Base-by-base conservation (phyloP, 2,888 invertebrate species). In the Caenorhabditis panamensis region DNA sequence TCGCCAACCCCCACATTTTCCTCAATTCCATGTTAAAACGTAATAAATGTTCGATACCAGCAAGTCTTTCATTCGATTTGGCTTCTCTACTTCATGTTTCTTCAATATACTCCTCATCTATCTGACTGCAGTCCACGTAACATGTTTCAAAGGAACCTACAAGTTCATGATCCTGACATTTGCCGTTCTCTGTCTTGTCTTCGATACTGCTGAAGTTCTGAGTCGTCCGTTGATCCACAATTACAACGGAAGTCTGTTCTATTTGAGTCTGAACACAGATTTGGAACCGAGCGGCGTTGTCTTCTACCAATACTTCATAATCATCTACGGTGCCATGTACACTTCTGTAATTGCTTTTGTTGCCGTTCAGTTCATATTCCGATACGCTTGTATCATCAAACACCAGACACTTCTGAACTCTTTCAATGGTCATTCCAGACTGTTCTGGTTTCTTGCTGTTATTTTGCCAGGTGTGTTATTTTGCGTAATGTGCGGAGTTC, bases 381-480 rank as follows among this genome's bases (percentile, higher is more conserved):
- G 62, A 41, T 71, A 71, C 56, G 16, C n/a, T 44, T 62, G 41
- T 53, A 61, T 44, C 31, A 47, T 11, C 56, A 54, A n/a, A 62
- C 53, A 28, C 36, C 47, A 63, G 20, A 56, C 44, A 13, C 47
- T 71, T 9, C 47, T 62, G 22, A 24, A 47, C 47, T 63, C 53
- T 22, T 71, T 47, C 47, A 4, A 47, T 3, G 47, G 47, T 6
- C 18, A 5, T 11, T 9, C 5, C n/a, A 18, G 20, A 3, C 6
- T 37, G 2, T 16, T 53, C 24, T 64, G 64, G 64, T 13, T 51
- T 11, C 24, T n/a, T 16, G 51, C 22, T 11, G 36, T 64, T 0
- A 18, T 64, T 6, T n/a, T 31, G 13, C 64, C 64, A 22, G 64
- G 64, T 31, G 5, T 24, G 3, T 0, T 64, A 16, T 53, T 53